Evolutionary conservation across 2,797 vertebrate genomes (phyloP).

Genomic region (Falco naumanni): DNA sequence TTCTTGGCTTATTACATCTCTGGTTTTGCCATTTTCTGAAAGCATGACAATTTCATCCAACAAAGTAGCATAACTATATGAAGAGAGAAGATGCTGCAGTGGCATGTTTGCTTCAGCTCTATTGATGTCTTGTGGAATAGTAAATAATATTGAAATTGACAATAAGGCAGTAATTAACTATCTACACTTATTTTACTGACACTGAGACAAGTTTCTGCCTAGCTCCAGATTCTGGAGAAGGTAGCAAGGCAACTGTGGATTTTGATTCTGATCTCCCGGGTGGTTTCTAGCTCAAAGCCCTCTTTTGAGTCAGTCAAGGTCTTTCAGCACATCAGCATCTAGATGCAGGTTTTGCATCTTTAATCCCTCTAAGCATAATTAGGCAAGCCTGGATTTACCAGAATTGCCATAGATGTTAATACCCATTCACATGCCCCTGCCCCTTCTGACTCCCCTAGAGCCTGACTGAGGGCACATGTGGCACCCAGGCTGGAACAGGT

Average conservation of each 20-base stretch:
- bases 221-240: background rate
- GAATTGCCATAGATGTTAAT: background rate
- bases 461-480: background rate
- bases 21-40: background rate
- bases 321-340: background rate
- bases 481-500: background rate
- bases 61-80: background rate
- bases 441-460: background rate
- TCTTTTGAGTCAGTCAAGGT: background rate
- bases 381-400: background rate
- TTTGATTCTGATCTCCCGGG: background rate
- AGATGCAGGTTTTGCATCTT: background rate
- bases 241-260: background rate
- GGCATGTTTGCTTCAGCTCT: background rate
- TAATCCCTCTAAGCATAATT: background rate
- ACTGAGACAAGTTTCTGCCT: background rate
- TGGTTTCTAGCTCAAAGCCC: background rate
- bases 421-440: background rate
- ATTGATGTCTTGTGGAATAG: background rate
- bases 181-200: background rate
- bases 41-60: background rate
- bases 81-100: background rate
- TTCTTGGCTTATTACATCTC: background rate
- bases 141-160: background rate
- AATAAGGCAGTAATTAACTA: background rate